Evolutionary conservation across 2,888 invertebrate genomes (phyloP), one percentile per base, ranked within the genome.

Genomic region (Boloria selene): DNA sequence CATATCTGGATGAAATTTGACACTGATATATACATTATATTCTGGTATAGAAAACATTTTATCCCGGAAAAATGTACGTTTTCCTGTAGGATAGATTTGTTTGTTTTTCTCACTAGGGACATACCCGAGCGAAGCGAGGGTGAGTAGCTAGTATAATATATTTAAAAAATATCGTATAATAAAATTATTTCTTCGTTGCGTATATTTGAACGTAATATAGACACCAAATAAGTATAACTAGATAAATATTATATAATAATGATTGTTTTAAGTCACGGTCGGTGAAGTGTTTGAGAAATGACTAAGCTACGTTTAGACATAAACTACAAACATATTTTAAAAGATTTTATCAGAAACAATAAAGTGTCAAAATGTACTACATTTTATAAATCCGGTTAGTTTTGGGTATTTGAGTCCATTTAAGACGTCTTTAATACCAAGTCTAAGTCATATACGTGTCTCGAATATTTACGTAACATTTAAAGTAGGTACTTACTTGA

Each of bases 381-480:
- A 61, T 45, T 38, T 61, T 61, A 65, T 53, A 44, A 70, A 69
- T 70, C 71, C 70, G 72, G 70, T 73, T 71, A 61, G 53, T 73
- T 70, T 68, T 69, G 68, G 50, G 70, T 68, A 63, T 62, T 65
- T 70, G 65, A 38, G 64, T 60, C 68, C 68, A 63, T 70, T 69
- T 59, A 64, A 63, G 50, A 60, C 56, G 55, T 66, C 55, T 68
- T 69, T 70, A 70, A 73, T 72, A 72, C 64, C 69, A 51, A 68
- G n/a, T 68, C 44, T 68, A 44, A 63, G 72, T 72, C 68, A 69
- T 59, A 71, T 73, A 75, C 74, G 74, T 75, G 74, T 64, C 58
- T 60, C 26, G 67, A 69, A 72, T 74, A 17, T 66, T 69, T 67
- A 73, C 68, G 60, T 65, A 47, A 67, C 47, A 59, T 16, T 58